Conservation (phyloP, 2,888 invertebrate species). For the Phrixothrix hirtus region DNA sequence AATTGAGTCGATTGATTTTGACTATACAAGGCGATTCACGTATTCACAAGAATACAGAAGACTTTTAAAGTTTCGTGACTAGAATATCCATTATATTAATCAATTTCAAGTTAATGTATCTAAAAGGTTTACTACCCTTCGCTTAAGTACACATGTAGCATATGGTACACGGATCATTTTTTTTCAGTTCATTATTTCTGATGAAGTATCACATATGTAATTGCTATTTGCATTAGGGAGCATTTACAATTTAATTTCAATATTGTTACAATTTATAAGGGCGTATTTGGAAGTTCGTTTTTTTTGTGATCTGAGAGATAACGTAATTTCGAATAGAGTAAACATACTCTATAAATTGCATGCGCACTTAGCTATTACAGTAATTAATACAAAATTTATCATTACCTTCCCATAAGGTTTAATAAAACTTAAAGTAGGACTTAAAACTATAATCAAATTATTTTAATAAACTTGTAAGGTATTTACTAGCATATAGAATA, state of each 20-base stretch:
- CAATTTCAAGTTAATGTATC: slow-evolving; percentile 44
- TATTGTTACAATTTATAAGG: slow-evolving; percentile 1
- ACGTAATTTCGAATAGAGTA: no score
- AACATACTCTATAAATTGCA: no score
- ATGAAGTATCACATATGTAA: slow-evolving; percentile 4
- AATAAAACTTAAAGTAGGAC: no score
- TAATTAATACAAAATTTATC: no score
- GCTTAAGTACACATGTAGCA: slow-evolving; percentile 21
- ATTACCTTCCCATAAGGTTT: no score
- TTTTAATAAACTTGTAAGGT: no score
- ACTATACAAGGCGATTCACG: slow-evolving; percentile 19
- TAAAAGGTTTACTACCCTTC: slow-evolving; percentile 36
- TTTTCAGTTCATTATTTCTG: slow-evolving; percentile 13
- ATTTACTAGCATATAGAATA: no score
- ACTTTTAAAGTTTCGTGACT: slow-evolving; percentile 41
- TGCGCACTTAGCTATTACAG: no score
- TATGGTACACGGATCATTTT: slow-evolving; percentile 23
- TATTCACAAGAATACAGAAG: slow-evolving; percentile 11
- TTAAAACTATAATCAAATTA: no score
- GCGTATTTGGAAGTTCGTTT: no score
- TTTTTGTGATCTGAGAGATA: no score
- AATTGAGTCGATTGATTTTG: slow-evolving; percentile 48
- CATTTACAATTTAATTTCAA: slow-evolving; percentile 4
- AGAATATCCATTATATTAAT: slow-evolving; percentile 43
- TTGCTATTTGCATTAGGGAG: slow-evolving; percentile 4